Evolutionary conservation across 2,888 invertebrate genomes (phyloP).

Genomic region (Baronia brevicornis): DNA sequence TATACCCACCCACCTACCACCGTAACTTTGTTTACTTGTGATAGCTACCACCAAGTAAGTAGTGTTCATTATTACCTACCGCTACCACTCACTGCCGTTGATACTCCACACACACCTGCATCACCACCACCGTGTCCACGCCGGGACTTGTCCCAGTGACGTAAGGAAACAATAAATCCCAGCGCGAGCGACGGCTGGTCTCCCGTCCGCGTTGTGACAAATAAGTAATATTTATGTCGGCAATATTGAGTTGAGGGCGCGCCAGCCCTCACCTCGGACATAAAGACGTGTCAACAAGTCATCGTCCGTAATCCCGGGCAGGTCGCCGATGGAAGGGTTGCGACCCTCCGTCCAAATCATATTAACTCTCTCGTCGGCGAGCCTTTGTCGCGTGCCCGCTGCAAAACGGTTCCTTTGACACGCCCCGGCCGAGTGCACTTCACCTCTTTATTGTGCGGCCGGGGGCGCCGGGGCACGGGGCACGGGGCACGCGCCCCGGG

Average conservation of each 20-base stretch:
- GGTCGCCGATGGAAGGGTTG: conserved; percentile 23
- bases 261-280: conserved; percentile 17
- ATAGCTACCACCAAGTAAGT: conserved; percentile 17
- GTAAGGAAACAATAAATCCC: too few relatives aligned
- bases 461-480: conserved; percentile 5
- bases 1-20: not conserved
- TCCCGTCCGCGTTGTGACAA: not conserved
- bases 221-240: not conserved
- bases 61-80: conserved; percentile 8
- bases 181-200: not conserved
- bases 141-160: too few relatives aligned
- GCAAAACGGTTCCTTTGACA: conserved; percentile 49
- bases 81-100: conserved; percentile 7
- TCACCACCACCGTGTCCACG: too few relatives aligned
- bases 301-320: conserved; percentile 1
- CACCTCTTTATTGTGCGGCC: conserved; percentile 20
- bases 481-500: conserved; percentile 12
- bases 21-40: not conserved
- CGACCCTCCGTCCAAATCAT: conserved; percentile 34
- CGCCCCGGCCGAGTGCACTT: conserved; percentile 33
- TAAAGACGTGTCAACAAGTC: conserved; percentile 25
- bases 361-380: conserved; percentile 48
- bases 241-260: conserved; percentile 1
- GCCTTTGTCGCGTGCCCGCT: conserved; percentile 37
- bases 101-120: too few relatives aligned